Conservation (phyloP, 1,140 invertebrate genomes). For the Drosophila ironensis region DNA sequence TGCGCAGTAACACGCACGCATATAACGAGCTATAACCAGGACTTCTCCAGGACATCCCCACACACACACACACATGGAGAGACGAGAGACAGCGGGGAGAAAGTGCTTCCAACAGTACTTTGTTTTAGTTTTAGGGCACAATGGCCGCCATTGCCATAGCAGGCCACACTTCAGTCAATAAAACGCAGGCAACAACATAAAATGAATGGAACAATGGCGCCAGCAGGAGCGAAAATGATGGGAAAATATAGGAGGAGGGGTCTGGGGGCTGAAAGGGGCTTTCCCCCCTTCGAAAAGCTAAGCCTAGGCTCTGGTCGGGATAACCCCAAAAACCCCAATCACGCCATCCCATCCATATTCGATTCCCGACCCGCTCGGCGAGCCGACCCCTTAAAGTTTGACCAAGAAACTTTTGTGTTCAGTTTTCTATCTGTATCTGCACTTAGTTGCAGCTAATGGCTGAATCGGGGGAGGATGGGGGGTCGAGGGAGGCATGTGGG, state of each 20-base stretch:
- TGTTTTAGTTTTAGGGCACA: constrained; percentile 77
- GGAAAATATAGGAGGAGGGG: constrained; percentile 1
- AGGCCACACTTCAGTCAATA: constrained; percentile 69
- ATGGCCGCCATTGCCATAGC: constrained; percentile 62
- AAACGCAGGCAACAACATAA: constrained; percentile 78
- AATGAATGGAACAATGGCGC: constrained; percentile 69
- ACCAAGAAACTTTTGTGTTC: constrained; percentile 61
- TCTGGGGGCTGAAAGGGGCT: neutral
- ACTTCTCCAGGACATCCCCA: too few relatives aligned
- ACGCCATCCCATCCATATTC: constrained; percentile 3
- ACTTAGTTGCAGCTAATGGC: constrained; percentile 65
- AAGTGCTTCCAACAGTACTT: constrained; percentile 74
- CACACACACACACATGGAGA: constrained; percentile 22
- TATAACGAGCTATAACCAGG: constrained; percentile 72
- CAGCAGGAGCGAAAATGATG: constrained; percentile 28
- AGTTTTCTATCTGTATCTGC: constrained; percentile 45
- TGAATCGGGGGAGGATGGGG: neutral
- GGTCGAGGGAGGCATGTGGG: neutral
- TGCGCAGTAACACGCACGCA: constrained; percentile 77
- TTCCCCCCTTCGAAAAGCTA: neutral
- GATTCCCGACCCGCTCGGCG: neutral
- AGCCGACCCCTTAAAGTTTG: constrained; percentile 50
- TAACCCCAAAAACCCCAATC: constrained; percentile 2
- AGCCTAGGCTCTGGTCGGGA: constrained; percentile 30
- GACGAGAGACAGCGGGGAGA: constrained; percentile 38